These are phyloP conservation scores for Schlechtendalia chinensis DNA, from an alignment of 1,140 invertebrate species.

Conservation along the genomic window DNA sequence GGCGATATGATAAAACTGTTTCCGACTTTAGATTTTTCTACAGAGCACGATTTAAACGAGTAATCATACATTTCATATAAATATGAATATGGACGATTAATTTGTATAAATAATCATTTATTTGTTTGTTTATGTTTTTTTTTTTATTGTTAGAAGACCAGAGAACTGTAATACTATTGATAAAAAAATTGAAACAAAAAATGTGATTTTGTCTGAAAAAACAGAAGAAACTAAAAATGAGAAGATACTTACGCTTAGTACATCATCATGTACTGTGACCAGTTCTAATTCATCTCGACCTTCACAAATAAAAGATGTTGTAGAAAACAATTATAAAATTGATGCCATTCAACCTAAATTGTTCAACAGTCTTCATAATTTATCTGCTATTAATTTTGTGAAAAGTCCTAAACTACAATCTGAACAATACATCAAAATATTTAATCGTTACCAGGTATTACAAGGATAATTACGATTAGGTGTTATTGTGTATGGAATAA, in stretches of 20 bases:
- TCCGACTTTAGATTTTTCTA: constrained; percentile 25
- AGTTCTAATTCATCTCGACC: background rate
- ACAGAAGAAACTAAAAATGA: background rate
- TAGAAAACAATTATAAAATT: background rate
- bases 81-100: background rate
- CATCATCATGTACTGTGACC: too few species aligned
- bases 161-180: background rate
- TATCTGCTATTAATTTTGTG: background rate
- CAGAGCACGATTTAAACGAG: constrained; percentile 8
- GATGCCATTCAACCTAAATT: background rate
- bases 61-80: constrained; percentile 2
- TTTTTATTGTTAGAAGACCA: background rate
- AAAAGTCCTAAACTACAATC: background rate
- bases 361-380: background rate
- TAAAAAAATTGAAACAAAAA: background rate
- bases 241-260: background rate
- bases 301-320: background rate
- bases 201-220: background rate
- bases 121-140: background rate
- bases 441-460: constrained; percentile 42
- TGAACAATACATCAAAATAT: constrained; percentile 31
- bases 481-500: background rate
- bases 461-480: background rate
- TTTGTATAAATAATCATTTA: background rate
- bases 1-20: constrained; percentile 19